Evolutionary conservation across 2,888 invertebrate species (phyloP), one percentile per base, ranked within the genome.

Genomic region (Philonicus albiceps): DNA sequence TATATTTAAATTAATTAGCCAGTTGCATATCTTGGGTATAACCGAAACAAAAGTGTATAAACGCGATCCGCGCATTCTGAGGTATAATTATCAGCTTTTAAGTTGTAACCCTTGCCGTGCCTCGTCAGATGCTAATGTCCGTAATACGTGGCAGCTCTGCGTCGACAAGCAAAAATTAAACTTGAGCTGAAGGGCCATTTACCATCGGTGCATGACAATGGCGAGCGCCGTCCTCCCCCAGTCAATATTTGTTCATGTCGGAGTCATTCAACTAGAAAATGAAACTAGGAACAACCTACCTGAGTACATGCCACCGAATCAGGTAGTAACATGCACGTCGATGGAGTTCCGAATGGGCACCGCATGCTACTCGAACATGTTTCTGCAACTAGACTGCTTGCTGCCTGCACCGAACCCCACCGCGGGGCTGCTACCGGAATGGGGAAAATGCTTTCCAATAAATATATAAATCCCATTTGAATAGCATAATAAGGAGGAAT

Each of bases 391-490:
- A 53, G 16, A 13, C 22, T 27, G 55, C 8, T 55, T 55, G 55
- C 55, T 27, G 1, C 40, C 76, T 16, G 37, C 78, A 22, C 16
- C 16, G 37, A 8, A 2, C 37, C 78, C 43, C n/a, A 49, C 34
- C 30, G 16, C n/a, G n/a, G 16, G 2, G 49, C 16, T 7, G 6
- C 3, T 43, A 3, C 8, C 43, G 27, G 30, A 84, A 84, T 84
- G n/a, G 49, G 84, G 84, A 43, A 73, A 84, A 84, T 84, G 84
- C 72, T 84, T 84, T 73, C 73, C 84, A 84, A 84, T 84, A 84
- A 84, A 84, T 84, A 73, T 84, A 84, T 84, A 84, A 84, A 84
- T 84, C 84, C 84, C 73, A 84, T 84, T 84, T 84, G 84, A 84
- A 84, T 84, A 84, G 73, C 84, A 43, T 84, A 84, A 84, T 84